A percentile compares a stretch with the other conserved stretches of the same genome.
Conservation (phyloP, 2,888 invertebrate genomes). For the Caenorhabditis sp. region DNA sequence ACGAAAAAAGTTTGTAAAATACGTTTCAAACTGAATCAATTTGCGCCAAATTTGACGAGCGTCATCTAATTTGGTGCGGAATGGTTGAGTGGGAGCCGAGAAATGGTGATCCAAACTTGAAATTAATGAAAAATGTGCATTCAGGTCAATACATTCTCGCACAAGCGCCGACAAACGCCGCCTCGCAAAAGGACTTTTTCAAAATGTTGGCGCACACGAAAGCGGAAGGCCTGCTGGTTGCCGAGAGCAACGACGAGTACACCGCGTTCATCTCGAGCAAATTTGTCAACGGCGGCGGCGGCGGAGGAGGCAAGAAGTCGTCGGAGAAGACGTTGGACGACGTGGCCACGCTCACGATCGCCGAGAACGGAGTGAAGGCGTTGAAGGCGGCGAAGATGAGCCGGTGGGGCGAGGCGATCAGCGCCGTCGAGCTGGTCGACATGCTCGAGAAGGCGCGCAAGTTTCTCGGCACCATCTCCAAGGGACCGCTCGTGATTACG, state of each 20-base stretch:
- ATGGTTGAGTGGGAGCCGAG: too few relatives aligned
- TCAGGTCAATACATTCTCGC: conserved; percentile 56
- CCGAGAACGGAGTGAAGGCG: conserved; percentile 7
- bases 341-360: conserved; percentile 1
- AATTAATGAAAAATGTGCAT: too few relatives aligned
- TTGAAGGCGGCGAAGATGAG: conserved; percentile 24
- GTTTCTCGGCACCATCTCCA: conserved; percentile 31
- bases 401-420: conserved; percentile 1
- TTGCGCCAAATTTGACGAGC: too few relatives aligned
- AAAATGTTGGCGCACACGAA: conserved; percentile 40
- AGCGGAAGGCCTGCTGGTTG: conserved; percentile 39
- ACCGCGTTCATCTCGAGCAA: too few relatives aligned
- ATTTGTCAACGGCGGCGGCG: neutral
- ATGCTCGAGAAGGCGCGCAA: conserved; percentile 44
- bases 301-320: conserved; percentile 5
- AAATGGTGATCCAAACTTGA: too few relatives aligned
- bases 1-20: too few relatives aligned
- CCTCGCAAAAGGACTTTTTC: conserved; percentile 41
- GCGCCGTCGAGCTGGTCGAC: conserved; percentile 21
- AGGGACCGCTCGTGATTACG: conserved; percentile 40
- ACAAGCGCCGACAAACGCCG: conserved; percentile 42
- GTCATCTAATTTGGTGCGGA: too few relatives aligned
- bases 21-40: too few relatives aligned
- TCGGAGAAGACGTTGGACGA: conserved; percentile 23
- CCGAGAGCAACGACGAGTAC: conserved; percentile 36